Percentiles rank a stretch among this genome's conserved stretches.
phyloP scores from a whole-genome alignment of 1,140 invertebrate genomes.

The Drosophila oshimai region DNA sequence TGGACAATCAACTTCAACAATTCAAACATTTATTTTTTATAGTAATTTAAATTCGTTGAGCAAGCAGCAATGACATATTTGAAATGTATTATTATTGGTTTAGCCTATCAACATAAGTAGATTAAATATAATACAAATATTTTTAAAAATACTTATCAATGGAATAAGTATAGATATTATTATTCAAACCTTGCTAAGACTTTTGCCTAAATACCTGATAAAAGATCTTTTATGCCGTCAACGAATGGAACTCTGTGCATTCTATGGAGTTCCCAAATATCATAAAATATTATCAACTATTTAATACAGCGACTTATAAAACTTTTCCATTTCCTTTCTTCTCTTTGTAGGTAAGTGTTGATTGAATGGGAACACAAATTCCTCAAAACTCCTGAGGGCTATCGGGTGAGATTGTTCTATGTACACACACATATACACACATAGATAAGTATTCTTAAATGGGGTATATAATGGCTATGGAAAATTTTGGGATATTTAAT shows the following conservation, averaged over 20 bases:
- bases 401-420: constrained; percentile 54
- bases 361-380: not conserved
- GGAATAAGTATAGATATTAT: no score
- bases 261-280: not conserved
- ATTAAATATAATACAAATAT: no score
- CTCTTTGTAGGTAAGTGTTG: constrained; percentile 68
- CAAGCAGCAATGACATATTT: no score
- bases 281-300: not conserved
- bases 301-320: not conserved
- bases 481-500: constrained; percentile 21
- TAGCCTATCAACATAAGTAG: no score
- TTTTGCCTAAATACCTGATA: no score
- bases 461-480: not conserved
- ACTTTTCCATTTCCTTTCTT: not conserved
- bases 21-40: no score
- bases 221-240: not conserved
- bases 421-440: constrained; percentile 12
- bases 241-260: no score
- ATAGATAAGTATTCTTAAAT: constrained; percentile 12
- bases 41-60: no score
- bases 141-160: no score
- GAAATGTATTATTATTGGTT: no score
- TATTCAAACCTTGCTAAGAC: no score
- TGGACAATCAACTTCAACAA: no score
- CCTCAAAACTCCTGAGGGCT: constrained; percentile 12